Evolutionary conservation across 2,113 vertebrate species (phyloP), one percentile per base, ranked within the genome.

Genomic region (Craseonycteris thonglongyai): DNA sequence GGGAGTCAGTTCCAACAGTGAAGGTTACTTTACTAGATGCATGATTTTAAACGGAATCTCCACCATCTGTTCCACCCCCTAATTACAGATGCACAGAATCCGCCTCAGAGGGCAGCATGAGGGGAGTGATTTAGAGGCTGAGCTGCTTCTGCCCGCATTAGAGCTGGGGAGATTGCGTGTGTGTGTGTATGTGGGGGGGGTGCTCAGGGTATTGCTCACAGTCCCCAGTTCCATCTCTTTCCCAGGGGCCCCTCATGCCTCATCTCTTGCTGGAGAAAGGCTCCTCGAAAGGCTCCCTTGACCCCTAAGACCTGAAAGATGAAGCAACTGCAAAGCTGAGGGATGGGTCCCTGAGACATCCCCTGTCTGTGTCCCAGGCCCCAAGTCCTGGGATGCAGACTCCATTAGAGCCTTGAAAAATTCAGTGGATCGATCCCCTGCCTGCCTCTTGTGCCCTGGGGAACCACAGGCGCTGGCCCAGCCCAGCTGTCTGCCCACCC

Each of bases 21-120:
- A 98, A 98, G 98, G 98, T 98, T 98, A 98, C 98, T 98, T 98
- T 98, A 98, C 98, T 98, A 98, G 98, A 98, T 98, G 98, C 98
- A 98, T 98, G 98, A 98, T 98, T 98, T 98, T 98, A 98, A 98
- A 98, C 98, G 98, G 98, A 98, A 98, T 98, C 98, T 98, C 98
- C 93, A 78, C 98, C 98, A 98, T 98, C 98, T 98, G 98, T 98
- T 98, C 98, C 98, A 98, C 98, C 98, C 98, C 98, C 98, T 98
- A 98, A 98, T 98, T 98, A 98, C 98, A 98, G 98, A 98, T 98
- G 97, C 98, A 98, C 97, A 97, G 97, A 98, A 97, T 97, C 98
- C 96, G 97, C 98, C 97, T 98, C 98, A 90, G 98, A 98, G 98
- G 98, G 98, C 92, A 98, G 98, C 97, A 89, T 97, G 97, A 98